phyloP scores from a whole-genome alignment of 2,113 vertebrate species.

The Stercorarius parasiticus region DNA sequence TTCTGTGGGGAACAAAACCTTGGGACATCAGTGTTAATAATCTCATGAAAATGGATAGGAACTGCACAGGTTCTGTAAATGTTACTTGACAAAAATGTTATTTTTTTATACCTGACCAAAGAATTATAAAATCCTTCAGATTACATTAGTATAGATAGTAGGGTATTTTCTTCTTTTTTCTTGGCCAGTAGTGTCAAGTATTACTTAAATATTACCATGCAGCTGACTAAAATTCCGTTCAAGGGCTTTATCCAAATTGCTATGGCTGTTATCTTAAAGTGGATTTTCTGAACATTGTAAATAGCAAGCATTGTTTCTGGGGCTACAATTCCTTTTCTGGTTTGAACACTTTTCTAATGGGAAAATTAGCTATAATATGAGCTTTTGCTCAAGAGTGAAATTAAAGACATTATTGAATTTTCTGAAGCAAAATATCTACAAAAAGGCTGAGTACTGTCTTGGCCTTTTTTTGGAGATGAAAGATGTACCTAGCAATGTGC shows the following conservation, averaged over 20 bases:
- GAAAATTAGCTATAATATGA: background rate
- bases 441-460: background rate
- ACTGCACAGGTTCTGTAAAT: background rate
- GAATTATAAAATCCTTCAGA: background rate
- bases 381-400: background rate
- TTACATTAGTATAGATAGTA: background rate
- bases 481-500: background rate
- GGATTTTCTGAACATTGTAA: background rate
- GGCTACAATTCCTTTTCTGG: background rate
- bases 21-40: background rate
- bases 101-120: background rate
- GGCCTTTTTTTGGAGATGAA: background rate
- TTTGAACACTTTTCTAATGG: background rate
- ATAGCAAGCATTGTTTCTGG: background rate
- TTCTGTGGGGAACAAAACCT: background rate
- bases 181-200: background rate
- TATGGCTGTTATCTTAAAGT: background rate
- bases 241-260: background rate
- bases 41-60: background rate
- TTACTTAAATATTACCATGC: background rate
- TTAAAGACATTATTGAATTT: slow-evolving; percentile 16
- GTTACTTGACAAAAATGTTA: background rate
- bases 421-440: background rate
- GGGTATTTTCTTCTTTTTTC: background rate
- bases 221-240: background rate